Evolutionary conservation across 2,797 vertebrate genomes (phyloP).

Genomic region (Xenopus petersii): DNA sequence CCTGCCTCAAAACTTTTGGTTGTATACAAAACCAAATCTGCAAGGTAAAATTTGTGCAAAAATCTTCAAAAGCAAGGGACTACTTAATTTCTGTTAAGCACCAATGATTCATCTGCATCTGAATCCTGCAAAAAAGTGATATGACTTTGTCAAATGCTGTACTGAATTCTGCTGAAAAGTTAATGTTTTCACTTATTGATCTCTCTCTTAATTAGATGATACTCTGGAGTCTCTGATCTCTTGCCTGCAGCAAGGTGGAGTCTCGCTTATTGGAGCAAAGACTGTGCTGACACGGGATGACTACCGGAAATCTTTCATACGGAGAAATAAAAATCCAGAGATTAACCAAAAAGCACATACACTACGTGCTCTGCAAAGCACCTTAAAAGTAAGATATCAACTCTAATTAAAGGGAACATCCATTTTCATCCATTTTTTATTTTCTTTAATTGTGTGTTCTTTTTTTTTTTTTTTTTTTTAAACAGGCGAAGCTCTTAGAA

Average conservation of each 20-base stretch:
- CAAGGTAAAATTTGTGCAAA: no score
- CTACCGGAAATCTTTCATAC: constrained; percentile 86
- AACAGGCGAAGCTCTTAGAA: constrained; percentile 84
- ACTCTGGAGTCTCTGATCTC: constrained; percentile 76
- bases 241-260: constrained; percentile 83
- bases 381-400: constrained; percentile 24
- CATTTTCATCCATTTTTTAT: neutral
- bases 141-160: no score
- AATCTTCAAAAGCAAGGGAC: no score
- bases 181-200: no score
- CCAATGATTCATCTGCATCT: no score
- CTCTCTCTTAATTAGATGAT: neutral
- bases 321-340: constrained; percentile 86
- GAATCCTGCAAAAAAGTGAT: no score
- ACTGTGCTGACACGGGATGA: constrained; percentile 84
- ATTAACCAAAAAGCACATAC: constrained; percentile 85
- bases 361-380: constrained; percentile 55
- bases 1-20: no score
- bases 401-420: neutral
- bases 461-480: no score
- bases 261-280: constrained; percentile 81
- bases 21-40: no score
- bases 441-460: no score
- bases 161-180: no score
- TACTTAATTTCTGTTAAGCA: no score